Evolutionary conservation across 2,113 vertebrate genomes (phyloP).

Genomic region (Heterochromis multidens): DNA sequence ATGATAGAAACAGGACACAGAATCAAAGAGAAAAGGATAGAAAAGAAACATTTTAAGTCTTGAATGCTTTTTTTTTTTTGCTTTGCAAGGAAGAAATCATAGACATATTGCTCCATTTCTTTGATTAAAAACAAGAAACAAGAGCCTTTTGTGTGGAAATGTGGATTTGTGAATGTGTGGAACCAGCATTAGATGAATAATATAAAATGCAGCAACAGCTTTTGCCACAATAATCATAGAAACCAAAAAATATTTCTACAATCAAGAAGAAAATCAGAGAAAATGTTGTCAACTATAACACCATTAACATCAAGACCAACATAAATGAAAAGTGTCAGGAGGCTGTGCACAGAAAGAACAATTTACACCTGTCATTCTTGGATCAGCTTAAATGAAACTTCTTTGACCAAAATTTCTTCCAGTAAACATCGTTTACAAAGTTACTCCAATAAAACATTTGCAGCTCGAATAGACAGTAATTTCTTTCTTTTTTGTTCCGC

Average conservation of each 20-base stretch:
- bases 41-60: not conserved
- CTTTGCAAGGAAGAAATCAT: not conserved
- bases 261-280: not conserved
- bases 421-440: not conserved
- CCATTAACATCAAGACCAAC: not conserved
- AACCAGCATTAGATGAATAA: not conserved
- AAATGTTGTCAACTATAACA: not conserved
- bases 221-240: too few relatives aligned
- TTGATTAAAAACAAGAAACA: not conserved
- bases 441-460: not conserved
- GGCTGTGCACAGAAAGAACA: not conserved
- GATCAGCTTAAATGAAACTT: not conserved
- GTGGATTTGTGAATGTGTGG: not conserved
- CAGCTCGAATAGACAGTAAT: not conserved
- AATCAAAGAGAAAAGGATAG: not conserved
- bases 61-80: not conserved
- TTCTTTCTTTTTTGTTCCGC: not conserved
- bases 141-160: not conserved
- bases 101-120: not conserved
- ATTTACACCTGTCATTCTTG: not conserved
- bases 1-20: not conserved
- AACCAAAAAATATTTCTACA: too few relatives aligned
- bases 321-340: not conserved
- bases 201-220: not conserved
- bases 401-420: not conserved